These are phyloP conservation scores for Megalurothrips usitatus DNA, from an alignment of 2,888 invertebrate genomes.

Conservation along the genomic window DNA sequence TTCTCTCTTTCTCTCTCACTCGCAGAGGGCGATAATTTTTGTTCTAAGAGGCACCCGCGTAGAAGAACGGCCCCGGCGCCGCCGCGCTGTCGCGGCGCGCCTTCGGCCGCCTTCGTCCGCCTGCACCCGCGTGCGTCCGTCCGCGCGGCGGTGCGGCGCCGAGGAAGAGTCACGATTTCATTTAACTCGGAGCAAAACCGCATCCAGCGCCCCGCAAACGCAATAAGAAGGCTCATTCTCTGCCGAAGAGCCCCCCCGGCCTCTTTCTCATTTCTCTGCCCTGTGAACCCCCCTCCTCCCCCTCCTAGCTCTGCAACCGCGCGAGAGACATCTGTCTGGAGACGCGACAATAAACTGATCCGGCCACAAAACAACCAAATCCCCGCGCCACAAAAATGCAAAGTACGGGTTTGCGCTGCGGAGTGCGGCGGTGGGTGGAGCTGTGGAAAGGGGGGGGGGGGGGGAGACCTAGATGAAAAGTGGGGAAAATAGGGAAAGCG, in stretches of 20 bases:
- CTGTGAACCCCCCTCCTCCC: neutral
- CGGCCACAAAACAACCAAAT: conserved; percentile 11
- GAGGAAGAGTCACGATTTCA: neutral
- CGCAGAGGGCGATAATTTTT: neutral
- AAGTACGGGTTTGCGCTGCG: neutral
- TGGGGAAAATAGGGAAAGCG: neutral
- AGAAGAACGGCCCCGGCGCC: neutral
- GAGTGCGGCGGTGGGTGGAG: neutral
- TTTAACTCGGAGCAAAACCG: neutral
- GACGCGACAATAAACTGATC: conserved; percentile 6
- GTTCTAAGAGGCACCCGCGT: no score
- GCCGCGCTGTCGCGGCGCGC: neutral
- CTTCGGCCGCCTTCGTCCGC: no score
- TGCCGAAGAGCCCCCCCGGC: neutral
- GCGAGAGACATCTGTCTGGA: conserved; percentile 5
- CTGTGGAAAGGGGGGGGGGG: neutral
- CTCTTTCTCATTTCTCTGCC: neutral
- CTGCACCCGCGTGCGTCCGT: neutral
- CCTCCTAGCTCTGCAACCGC: neutral
- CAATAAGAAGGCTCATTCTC: conserved; percentile 8
- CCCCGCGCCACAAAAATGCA: conserved; percentile 6
- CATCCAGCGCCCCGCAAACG: neutral
- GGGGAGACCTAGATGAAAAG: neutral
- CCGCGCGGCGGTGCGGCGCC: neutral
- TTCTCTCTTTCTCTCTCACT: neutral